Evolutionary conservation across 92 coral and sea anemone genomes (phyloP).

Genomic region (Plumapathes pennacea): DNA sequence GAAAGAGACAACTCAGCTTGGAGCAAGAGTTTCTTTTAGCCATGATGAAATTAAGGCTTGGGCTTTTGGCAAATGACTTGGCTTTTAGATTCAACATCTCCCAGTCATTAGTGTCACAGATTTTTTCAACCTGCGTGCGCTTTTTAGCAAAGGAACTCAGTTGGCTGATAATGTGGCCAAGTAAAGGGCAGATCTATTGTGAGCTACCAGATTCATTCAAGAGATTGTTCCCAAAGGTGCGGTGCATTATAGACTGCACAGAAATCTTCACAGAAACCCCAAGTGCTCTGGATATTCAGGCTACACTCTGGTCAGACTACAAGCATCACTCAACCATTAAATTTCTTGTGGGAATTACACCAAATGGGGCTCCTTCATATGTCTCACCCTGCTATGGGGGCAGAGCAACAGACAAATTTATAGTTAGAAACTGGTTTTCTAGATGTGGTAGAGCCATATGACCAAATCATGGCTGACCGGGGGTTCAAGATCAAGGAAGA

Average conservation of each 20-base stretch:
- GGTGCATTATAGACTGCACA: slow-evolving; percentile 37
- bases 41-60: slow-evolving; percentile 13
- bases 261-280: slow-evolving; percentile 41
- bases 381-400: slow-evolving; percentile 49
- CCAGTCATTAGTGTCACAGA: slow-evolving; percentile 2
- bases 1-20: slow-evolving; percentile 16
- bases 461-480: slow-evolving; percentile 50
- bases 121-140: slow-evolving; percentile 15
- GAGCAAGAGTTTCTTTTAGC: slow-evolving; percentile 26
- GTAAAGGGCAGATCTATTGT: slow-evolving; percentile 10
- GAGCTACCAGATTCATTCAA: slow-evolving; percentile 15
- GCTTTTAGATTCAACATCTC: slow-evolving; percentile 48
- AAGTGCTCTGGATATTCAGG: slow-evolving; percentile 11
- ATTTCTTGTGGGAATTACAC: slow-evolving; percentile 26
- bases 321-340: slow-evolving; percentile 44
- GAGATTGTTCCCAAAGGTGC: slow-evolving; percentile 26
- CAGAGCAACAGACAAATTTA: slow-evolving; percentile 43
- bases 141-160: slow-evolving; percentile 25
- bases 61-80: slow-evolving; percentile 17
- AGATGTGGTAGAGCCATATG: slow-evolving; percentile 35
- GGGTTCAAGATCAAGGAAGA: slow-evolving; percentile 44
- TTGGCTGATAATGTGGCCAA: slow-evolving; percentile 41
- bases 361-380: slow-evolving; percentile 39
- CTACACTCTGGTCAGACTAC: slow-evolving; percentile 51
- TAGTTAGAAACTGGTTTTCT: slow-evolving; percentile 34